Percentiles rank a stretch among this genome's conserved stretches.
Evolutionary conservation across 2,113 vertebrate genomes (phyloP).

Genomic region (Corythornis vintsioides): DNA sequence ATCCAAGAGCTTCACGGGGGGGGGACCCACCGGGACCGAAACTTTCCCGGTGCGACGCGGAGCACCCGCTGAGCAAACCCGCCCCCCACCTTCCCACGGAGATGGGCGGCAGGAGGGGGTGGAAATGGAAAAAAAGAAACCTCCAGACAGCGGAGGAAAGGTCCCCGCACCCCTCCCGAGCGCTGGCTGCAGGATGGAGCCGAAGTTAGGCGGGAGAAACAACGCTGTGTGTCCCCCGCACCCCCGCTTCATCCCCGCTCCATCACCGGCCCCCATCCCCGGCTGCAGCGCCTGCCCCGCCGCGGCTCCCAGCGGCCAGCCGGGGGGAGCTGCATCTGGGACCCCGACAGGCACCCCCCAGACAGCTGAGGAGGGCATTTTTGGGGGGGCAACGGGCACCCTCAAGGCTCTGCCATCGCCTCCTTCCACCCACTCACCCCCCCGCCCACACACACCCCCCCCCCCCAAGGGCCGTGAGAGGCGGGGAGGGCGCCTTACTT

Average conservation of each 20-base stretch:
- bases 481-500: conserved; percentile 83
- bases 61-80: not conserved
- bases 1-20: not conserved
- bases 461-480: not conserved
- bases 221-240: not conserved
- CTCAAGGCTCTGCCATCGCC: not conserved
- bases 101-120: rapidly evolving
- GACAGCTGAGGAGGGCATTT: not conserved
- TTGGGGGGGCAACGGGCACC: not conserved
- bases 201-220: not conserved
- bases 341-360: not conserved
- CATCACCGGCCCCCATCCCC: not conserved
- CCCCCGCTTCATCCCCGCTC: not conserved
- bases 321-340: not conserved
- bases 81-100: no score
- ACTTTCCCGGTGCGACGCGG: conserved; percentile 52
- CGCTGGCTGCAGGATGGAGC: not conserved
- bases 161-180: not conserved
- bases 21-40: conserved; percentile 6
- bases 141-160: not conserved
- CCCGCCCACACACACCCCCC: not conserved
- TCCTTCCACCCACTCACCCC: not conserved
- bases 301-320: no score
- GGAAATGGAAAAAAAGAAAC: not conserved
- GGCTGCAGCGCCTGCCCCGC: not conserved